Base-by-base conservation (phyloP, 2,888 invertebrate genomes). In the Drosophila affinis region DNA sequence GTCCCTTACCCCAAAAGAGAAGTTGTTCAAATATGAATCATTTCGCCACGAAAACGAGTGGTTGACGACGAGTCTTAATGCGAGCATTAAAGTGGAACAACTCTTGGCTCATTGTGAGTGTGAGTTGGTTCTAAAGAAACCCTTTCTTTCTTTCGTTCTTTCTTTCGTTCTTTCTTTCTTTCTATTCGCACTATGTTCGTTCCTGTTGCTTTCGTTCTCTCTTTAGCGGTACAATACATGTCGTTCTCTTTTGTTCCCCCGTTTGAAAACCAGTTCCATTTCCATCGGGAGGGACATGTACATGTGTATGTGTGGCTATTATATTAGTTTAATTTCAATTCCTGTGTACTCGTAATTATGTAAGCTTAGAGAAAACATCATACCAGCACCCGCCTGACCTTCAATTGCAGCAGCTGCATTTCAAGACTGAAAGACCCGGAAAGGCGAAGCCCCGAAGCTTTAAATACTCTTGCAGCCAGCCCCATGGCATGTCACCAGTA, bases 341-440 rank as follows among this genome's bases (percentile, higher is more conserved):
- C 58, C 29, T 7, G 9, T 29, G 49, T 45, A 39, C 39, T 12
- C 12, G 18, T 10, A 18, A 17, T 67, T 68, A 68, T 69, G 69
- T 69, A 68, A 68, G 67, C 67, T 68, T 68, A 69, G 68, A 51
- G 51, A 69, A 45, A 56, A 68, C 57, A 51, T n/a, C 49, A 51
- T 0, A 7, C 27, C 9, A 27, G 53, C 14, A 6, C 34, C 39
- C 9, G 53, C 34, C 24, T 44, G 54, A 54, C 54, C 54, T 54
- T 54, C 54, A 54, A 44, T 44, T 54, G 24, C 24, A 5, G 54
- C 44, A 24, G 39, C 18, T 53, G 53, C 34, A 53, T 18, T 27
- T 34, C n/a, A 34, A 39, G 2, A 6, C 0, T 21, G 14, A 39
- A 39, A 39, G 10, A 39, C 14, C 14, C 6, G 2, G 14, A 6